These are phyloP conservation scores for Drosophila nr. perissopoda DNA, from an alignment of 2,888 invertebrate species.

Conservation along the genomic window DNA sequence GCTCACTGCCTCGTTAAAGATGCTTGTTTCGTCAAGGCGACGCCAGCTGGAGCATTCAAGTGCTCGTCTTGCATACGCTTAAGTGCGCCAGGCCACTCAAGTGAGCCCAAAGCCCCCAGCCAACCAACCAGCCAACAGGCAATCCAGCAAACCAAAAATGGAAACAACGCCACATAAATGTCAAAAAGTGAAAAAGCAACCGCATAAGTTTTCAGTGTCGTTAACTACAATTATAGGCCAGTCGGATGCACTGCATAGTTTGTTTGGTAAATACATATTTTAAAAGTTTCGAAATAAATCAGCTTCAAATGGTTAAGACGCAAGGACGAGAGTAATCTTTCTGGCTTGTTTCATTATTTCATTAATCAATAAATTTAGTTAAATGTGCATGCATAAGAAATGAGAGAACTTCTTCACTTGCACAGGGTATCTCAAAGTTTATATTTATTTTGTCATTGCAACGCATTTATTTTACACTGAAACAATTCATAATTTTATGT, in stretches of 20 bases:
- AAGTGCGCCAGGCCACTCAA: conserved; percentile 50
- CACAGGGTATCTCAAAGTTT: too few species aligned
- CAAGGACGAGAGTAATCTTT: not conserved
- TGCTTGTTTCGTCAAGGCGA: conserved; percentile 55
- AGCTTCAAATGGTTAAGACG: conserved; percentile 50
- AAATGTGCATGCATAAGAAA: too few species aligned
- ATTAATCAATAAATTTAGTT: too few species aligned
- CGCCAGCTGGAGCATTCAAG: conserved; percentile 30
- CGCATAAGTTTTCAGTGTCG: conserved; percentile 61
- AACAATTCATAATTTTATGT: conserved; percentile 28
- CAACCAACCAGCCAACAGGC: conserved; percentile 16
- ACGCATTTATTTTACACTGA: conserved; percentile 21
- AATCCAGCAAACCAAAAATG: conserved; percentile 17
- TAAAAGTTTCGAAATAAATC: conserved; percentile 9
- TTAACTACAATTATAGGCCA: conserved; percentile 53
- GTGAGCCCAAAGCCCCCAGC: conserved; percentile 14
- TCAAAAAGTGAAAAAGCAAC: conserved; percentile 63
- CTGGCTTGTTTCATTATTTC: not conserved
- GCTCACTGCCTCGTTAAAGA: conserved; percentile 52
- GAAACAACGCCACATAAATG: conserved; percentile 49
- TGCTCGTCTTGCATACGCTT: conserved; percentile 56
- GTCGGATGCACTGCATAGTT: not conserved
- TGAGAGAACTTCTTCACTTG: too few species aligned
- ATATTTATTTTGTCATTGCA: not conserved
- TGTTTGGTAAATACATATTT: conserved; percentile 18